Conservation (phyloP, 2,888 invertebrate genomes). For the Patella caerulea region DNA sequence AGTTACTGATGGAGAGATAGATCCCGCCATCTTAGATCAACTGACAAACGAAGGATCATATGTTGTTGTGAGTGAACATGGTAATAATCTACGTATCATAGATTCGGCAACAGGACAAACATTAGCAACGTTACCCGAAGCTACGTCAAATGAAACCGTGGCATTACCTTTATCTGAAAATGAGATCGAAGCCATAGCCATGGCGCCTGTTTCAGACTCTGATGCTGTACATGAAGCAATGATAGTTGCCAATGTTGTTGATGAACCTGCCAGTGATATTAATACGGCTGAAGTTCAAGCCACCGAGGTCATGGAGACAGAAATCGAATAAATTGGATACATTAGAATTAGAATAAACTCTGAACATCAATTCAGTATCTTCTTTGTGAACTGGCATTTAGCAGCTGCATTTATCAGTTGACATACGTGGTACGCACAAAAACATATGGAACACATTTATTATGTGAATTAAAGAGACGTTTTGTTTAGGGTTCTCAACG, state of each 20-base stretch:
- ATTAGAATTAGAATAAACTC: no score
- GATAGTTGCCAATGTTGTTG: conserved; percentile 32
- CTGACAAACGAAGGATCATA: conserved; percentile 45
- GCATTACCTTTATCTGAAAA: conserved; percentile 33
- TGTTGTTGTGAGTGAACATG: conserved; percentile 45
- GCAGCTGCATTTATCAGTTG: no score
- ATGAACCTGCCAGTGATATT: conserved; percentile 23
- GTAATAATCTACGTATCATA: conserved; percentile 46
- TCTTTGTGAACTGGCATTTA: no score
- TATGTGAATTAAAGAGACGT: no score
- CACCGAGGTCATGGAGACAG: conserved; percentile 1
- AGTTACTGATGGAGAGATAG: conserved; percentile 42
- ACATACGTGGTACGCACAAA: no score
- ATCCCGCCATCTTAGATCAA: conserved; percentile 41
- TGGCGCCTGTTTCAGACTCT: conserved; percentile 31
- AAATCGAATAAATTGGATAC: not conserved
- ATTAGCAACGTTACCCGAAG: conserved; percentile 40
- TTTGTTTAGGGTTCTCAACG: no score
- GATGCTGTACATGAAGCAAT: conserved; percentile 40
- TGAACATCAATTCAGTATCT: no score
- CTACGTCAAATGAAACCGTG: conserved; percentile 31
- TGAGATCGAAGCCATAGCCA: conserved; percentile 39
- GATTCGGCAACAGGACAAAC: conserved; percentile 52
- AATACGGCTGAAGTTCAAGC: conserved; percentile 7
- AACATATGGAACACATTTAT: no score